Evolutionary conservation across 2,113 vertebrate genomes (phyloP).

Genomic region (Zeus faber): DNA sequence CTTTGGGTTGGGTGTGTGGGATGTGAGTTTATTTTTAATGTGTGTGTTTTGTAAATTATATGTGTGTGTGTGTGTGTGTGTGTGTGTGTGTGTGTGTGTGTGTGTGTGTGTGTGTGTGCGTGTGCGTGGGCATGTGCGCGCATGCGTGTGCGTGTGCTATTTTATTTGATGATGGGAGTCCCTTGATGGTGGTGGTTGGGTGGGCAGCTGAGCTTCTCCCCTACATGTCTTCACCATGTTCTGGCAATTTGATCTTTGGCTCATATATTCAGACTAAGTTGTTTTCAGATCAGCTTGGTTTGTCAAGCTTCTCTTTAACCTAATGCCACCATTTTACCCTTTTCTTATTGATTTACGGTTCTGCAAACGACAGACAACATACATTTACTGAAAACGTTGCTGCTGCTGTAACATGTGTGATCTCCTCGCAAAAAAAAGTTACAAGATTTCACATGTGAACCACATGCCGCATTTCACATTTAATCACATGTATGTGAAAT

Average conservation of each 20-base stretch:
- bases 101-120: neutral
- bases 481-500: no score
- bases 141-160: no score
- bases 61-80: neutral
- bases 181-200: slow-evolving; percentile 65
- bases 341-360: neutral
- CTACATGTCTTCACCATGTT: slow-evolving; percentile 61
- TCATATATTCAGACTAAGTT: slow-evolving; percentile 49
- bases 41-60: neutral
- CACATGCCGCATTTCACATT: no score
- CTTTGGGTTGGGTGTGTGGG: slow-evolving; percentile 18
- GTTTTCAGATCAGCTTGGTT: slow-evolving; percentile 47
- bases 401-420: no score
- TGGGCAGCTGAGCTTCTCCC: slow-evolving; percentile 62
- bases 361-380: no score
- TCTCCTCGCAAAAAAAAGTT: no score
- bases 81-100: neutral
- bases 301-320: slow-evolving; percentile 20
- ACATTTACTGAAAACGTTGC: no score
- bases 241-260: slow-evolving; percentile 60
- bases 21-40: neutral
- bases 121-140: no score
- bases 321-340: slow-evolving; percentile 1
- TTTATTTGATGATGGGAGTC: no score
- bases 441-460: no score